These are phyloP conservation scores for Siphamia tubifer DNA, from an alignment of 2,113 vertebrate genomes.

Conservation along the genomic window DNA sequence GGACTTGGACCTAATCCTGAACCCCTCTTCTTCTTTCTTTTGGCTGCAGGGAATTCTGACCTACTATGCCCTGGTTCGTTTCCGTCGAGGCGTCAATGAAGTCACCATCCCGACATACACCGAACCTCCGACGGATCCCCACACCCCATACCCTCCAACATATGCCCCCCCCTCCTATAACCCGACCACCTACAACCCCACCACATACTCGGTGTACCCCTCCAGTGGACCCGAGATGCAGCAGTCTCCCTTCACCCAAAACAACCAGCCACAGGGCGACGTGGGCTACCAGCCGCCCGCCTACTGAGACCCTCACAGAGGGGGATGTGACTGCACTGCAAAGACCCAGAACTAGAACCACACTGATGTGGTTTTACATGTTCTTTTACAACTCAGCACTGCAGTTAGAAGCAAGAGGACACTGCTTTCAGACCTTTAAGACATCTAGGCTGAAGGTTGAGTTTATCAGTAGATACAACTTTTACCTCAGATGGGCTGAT, in stretches of 20 bases:
- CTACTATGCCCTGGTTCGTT: conserved; percentile 82
- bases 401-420: conserved; percentile 29
- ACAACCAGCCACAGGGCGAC: conserved; percentile 48
- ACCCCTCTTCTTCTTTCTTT: not conserved
- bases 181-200: conserved; percentile 72
- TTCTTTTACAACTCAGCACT: conserved; percentile 29
- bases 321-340: conserved; percentile 35
- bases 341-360: conserved; percentile 28
- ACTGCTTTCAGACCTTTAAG: no score
- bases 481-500: conserved; percentile 62
- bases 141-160: conserved; percentile 73
- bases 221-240: conserved; percentile 71
- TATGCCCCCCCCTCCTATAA: conserved; percentile 66
- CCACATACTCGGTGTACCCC: conserved; percentile 87
- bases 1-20: no score
- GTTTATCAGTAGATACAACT: conserved; percentile 36
- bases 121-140: conserved; percentile 74
- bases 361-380: conserved; percentile 38
- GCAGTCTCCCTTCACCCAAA: conserved; percentile 81
- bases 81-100: conserved; percentile 83
- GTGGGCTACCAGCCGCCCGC: conserved; percentile 84
- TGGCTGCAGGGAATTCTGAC: conserved; percentile 80
- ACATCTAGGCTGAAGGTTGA: conserved; percentile 9
- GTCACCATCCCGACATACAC: conserved; percentile 77
- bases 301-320: conserved; percentile 82